phyloP scores from a whole-genome alignment of 2,888 invertebrate species.

The Acanthosepion esculentum region DNA sequence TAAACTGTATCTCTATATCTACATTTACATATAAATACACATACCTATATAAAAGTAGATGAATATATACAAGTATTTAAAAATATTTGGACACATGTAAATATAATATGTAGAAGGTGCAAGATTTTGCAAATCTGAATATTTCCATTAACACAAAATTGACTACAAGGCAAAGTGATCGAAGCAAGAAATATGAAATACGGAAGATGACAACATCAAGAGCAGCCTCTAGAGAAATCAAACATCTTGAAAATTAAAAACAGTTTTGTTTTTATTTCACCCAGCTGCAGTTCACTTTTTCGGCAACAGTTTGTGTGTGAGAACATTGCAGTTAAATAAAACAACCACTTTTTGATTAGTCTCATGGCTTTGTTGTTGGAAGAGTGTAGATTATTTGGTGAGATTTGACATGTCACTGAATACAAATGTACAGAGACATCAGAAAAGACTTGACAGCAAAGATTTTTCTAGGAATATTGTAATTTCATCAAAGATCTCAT shows the following conservation, averaged over 20 bases:
- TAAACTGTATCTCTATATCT: background rate
- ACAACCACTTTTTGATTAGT: slow-evolving; percentile 33
- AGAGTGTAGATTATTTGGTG: background rate
- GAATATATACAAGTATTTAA: background rate
- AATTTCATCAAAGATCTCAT: no score
- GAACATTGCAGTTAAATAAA: background rate
- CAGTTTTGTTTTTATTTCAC: background rate
- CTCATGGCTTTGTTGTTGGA: slow-evolving; percentile 33
- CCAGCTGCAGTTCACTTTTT: background rate
- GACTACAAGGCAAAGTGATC: background rate
- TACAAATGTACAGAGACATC: background rate
- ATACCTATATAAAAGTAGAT: background rate
- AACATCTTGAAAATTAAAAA: slow-evolving; percentile 1
- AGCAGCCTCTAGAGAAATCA: slow-evolving; percentile 13
- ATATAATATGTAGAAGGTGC: background rate
- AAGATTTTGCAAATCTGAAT: background rate
- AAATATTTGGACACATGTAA: background rate
- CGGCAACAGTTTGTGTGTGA: background rate
- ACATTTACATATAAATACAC: background rate
- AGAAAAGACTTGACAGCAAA: background rate
- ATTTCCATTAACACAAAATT: background rate
- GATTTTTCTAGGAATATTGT: background rate
- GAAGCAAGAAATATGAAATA: background rate
- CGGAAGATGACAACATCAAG: background rate
- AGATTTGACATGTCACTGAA: background rate